Conservation (phyloP, 1,140 invertebrate species). For the Macrocentrus cingulum region DNA sequence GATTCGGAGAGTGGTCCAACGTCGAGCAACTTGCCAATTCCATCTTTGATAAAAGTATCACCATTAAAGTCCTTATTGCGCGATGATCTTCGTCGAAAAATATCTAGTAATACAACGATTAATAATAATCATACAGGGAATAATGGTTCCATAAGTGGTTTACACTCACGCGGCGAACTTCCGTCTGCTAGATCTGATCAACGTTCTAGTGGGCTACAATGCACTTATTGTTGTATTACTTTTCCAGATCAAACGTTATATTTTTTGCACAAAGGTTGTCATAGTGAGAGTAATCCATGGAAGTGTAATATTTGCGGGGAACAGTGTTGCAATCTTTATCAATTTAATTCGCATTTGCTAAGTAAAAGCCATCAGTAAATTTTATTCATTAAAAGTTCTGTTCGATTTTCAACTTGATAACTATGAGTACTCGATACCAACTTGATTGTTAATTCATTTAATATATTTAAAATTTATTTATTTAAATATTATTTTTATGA, state of each 20-base stretch:
- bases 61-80: conserved; percentile 79
- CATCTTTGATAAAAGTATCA: conserved; percentile 71
- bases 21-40: conserved; percentile 66
- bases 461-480: too few species aligned
- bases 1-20: conserved; percentile 60
- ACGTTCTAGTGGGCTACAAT: conserved; percentile 65
- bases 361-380: conserved; percentile 84
- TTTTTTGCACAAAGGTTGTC: conserved; percentile 95
- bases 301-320: conserved; percentile 97
- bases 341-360: conserved; percentile 94
- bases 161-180: conserved; percentile 51
- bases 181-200: conserved; percentile 57
- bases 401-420: too few species aligned
- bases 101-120: conserved; percentile 59
- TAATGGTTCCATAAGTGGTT: conserved; percentile 39
- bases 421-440: too few species aligned
- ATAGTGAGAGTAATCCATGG: conserved; percentile 95
- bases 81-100: conserved; percentile 76
- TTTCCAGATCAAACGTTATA: conserved; percentile 95
- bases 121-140: conserved; percentile 50
- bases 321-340: conserved; percentile 89
- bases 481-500: too few species aligned
- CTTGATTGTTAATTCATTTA: too few species aligned
- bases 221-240: conserved; percentile 88
- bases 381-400: too few species aligned